Conservation (phyloP, 2,113 vertebrate genomes). For the Aspiorhynchus laticeps region DNA sequence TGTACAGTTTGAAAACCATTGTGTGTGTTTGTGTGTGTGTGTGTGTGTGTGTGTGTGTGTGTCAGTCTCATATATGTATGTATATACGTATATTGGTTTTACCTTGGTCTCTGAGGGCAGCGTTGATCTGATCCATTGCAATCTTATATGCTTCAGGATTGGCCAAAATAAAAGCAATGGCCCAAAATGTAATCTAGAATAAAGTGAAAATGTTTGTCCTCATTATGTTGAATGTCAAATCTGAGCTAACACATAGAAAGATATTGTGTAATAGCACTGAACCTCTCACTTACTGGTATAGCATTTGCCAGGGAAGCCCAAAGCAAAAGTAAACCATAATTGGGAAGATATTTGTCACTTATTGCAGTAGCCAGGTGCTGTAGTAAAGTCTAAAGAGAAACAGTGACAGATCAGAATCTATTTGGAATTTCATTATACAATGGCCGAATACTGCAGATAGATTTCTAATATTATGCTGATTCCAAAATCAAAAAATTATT, state of each 20-base stretch:
- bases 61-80: too few relatives aligned
- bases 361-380: constrained; percentile 73
- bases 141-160: constrained; percentile 70
- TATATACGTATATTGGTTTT: not conserved
- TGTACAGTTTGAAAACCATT: not conserved
- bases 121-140: constrained; percentile 72
- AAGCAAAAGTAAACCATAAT: constrained; percentile 76
- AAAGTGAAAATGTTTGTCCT: not conserved
- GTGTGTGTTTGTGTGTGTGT: too few relatives aligned
- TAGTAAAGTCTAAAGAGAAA: constrained; percentile 75
- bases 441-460: not conserved
- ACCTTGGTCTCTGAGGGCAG: constrained; percentile 69
- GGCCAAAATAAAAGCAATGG: constrained; percentile 78
- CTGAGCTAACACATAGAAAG: not conserved
- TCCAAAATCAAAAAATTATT: not conserved
- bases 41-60: too few relatives aligned
- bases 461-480: not conserved
- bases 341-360: constrained; percentile 67
- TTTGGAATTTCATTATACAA: constrained; percentile 43
- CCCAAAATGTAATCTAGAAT: constrained; percentile 79
- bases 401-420: not conserved
- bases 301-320: constrained; percentile 85
- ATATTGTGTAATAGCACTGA: not conserved
- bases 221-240: not conserved
- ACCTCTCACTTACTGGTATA: constrained; percentile 76